phyloP scores from a whole-genome alignment of 2,888 invertebrate species.

The Hybos culiciformis region DNA sequence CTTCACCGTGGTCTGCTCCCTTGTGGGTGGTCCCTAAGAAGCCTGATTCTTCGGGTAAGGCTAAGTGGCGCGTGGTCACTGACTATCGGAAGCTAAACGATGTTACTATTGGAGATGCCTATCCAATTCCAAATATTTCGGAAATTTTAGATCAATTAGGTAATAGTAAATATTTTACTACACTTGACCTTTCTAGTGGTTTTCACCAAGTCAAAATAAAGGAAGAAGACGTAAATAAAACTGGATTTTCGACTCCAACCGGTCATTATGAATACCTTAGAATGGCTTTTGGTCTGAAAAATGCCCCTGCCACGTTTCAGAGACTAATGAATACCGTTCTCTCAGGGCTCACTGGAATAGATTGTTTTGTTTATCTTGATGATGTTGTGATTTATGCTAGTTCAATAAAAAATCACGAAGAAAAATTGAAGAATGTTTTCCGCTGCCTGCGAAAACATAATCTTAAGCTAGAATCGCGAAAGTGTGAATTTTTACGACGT shows the following conservation, averaged over 20 bases:
- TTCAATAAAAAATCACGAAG: no score
- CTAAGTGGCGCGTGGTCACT: conserved; percentile 5
- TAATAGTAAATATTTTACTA: conserved; percentile 11
- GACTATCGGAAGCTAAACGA: conserved; percentile 5
- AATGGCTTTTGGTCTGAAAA: conserved; percentile 10
- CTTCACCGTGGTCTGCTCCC: conserved; percentile 6
- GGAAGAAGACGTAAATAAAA: conserved; percentile 4
- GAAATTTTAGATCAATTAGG: conserved; percentile 11
- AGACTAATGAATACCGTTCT: conserved; percentile 14
- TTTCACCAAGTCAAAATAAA: conserved; percentile 19
- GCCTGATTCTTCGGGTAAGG: conserved; percentile 6
- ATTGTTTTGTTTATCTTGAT: conserved; percentile 22
- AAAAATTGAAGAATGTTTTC: no score
- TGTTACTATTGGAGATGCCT: conserved; percentile 15
- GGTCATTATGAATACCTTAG: conserved; percentile 8
- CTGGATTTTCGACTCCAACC: conserved; percentile 4
- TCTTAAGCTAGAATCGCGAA: no score
- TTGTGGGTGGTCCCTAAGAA: conserved; percentile 7
- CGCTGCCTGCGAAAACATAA: no score
- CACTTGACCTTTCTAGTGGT: conserved; percentile 18
- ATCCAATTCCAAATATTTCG: conserved; percentile 17
- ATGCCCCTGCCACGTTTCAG: conserved; percentile 8
- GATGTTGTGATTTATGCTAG: conserved; percentile 23
- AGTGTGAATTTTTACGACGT: no score
- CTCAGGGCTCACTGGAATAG: conserved; percentile 14